Percentiles rank a stretch among this genome's conserved stretches.
These are phyloP conservation scores for Crotophaga sulcirostris DNA, from an alignment of 2,113 vertebrate genomes.

Conservation along the genomic window DNA sequence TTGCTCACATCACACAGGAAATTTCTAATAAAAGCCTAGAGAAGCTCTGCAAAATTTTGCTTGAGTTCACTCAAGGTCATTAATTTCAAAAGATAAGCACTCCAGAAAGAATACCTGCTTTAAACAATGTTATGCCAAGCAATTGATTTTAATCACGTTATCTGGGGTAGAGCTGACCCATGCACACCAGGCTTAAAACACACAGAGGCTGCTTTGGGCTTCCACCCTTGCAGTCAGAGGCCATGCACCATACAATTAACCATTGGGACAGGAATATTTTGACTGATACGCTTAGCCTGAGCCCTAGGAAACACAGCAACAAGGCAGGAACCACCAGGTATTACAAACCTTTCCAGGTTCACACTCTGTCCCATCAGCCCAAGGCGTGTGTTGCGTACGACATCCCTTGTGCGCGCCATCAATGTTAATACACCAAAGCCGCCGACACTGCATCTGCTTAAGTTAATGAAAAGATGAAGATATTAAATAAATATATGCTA, in stretches of 20 bases:
- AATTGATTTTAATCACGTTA: not conserved
- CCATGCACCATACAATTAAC: not conserved
- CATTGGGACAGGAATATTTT: not conserved
- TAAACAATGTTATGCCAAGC: not conserved
- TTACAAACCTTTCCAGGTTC: conserved; percentile 88
- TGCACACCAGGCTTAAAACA: not conserved
- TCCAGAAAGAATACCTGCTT: conserved; percentile 7
- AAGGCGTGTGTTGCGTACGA: conserved; percentile 96
- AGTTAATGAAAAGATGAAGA: conserved; percentile 22
- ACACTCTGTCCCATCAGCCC: conserved; percentile 97
- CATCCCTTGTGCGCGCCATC: conserved; percentile 92
- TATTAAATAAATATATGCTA: not conserved
- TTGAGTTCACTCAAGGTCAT: conserved; percentile 26
- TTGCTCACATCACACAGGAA: conserved; percentile 56
- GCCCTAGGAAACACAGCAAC: not conserved
- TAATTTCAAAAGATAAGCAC: conserved; percentile 2
- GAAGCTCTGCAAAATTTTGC: conserved; percentile 31
- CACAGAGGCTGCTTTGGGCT: not conserved
- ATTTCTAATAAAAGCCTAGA: conserved; percentile 27
- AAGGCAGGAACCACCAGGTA: not conserved
- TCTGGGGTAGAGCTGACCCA: not conserved
- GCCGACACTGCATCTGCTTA: conserved; percentile 90
- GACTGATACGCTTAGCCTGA: not conserved
- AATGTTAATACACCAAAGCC: conserved; percentile 94
- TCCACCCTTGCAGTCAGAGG: not conserved